Evolutionary conservation across 2,113 vertebrate species (phyloP).

Genomic region (Rhodinocichla rosea): DNA sequence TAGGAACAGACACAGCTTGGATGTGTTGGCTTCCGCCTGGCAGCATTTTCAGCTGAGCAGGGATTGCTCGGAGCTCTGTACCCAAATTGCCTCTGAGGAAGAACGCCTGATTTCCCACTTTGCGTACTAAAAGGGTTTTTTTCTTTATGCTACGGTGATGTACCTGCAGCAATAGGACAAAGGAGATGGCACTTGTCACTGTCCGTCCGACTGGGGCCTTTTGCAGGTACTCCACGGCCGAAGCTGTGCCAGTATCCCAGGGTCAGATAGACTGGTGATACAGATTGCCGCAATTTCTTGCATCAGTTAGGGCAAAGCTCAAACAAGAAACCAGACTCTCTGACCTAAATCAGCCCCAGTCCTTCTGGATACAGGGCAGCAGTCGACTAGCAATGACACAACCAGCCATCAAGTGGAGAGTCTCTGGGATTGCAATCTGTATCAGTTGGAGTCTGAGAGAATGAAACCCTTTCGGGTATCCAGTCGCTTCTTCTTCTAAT

Average conservation of each 20-base stretch:
- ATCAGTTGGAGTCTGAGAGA: slow-evolving; percentile 69
- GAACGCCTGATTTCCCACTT: slow-evolving; percentile 49
- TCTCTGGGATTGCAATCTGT: slow-evolving; percentile 69
- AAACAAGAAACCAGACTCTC: slow-evolving; percentile 70
- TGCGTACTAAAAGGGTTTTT: not conserved
- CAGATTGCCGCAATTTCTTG: slow-evolving; percentile 35
- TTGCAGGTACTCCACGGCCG: slow-evolving; percentile 15
- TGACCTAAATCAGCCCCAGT: slow-evolving; percentile 82
- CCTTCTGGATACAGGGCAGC: slow-evolving; percentile 78
- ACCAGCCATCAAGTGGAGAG: slow-evolving; percentile 81
- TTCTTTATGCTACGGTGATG: not conserved
- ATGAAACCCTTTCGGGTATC: slow-evolving; percentile 26
- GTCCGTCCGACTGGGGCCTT: slow-evolving; percentile 66
- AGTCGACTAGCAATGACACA: slow-evolving; percentile 74
- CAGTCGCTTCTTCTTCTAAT: slow-evolving; percentile 52
- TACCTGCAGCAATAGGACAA: slow-evolving; percentile 70
- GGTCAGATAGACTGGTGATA: not conserved
- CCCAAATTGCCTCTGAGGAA: slow-evolving; percentile 61
- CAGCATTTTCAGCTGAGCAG: slow-evolving; percentile 69
- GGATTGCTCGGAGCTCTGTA: slow-evolving; percentile 61
- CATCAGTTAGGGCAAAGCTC: slow-evolving; percentile 67
- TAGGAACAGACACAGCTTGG: slow-evolving; percentile 70
- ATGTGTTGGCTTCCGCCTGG: slow-evolving; percentile 68
- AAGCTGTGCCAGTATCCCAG: slow-evolving; percentile 44
- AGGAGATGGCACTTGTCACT: slow-evolving; percentile 55